A percentile compares a stretch with the other conserved stretches of the same genome.
Evolutionary conservation across 2,888 invertebrate species (phyloP).

Genomic region (Lapara coniferarum): DNA sequence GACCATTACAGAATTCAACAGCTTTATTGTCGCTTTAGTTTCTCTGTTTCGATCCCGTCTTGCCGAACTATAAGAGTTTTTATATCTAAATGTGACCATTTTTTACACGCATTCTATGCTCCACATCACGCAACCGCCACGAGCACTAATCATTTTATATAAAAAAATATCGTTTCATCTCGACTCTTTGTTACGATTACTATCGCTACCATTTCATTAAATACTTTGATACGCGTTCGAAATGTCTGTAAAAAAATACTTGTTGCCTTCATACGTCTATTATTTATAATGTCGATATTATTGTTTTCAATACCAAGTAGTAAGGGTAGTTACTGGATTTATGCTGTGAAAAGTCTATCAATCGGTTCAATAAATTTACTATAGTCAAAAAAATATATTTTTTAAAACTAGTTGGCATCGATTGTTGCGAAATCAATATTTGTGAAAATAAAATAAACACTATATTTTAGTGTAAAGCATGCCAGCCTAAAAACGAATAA

Average conservation of each 20-base stretch:
- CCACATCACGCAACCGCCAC: conserved; percentile 4
- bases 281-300: no score
- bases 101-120: conserved; percentile 27
- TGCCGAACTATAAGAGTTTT: conserved; percentile 25
- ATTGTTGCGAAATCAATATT: neutral
- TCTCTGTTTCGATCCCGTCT: no score
- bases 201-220: neutral
- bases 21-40: no score
- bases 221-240: neutral
- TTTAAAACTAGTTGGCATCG: neutral
- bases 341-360: no score
- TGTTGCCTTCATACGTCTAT: neutral
- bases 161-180: conserved; percentile 12
- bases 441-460: no score
- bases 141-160: neutral
- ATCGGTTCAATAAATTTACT: neutral
- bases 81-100: conserved; percentile 18
- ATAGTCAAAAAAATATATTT: neutral
- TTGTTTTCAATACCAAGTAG: no score
- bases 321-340: no score
- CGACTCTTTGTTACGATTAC: conserved; percentile 1
- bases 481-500: no score
- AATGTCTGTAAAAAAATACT: neutral
- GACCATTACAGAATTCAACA: neutral
- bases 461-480: neutral